phyloP scores from a whole-genome alignment of 2,888 invertebrate species.

The Acanthosepion lycidas region DNA sequence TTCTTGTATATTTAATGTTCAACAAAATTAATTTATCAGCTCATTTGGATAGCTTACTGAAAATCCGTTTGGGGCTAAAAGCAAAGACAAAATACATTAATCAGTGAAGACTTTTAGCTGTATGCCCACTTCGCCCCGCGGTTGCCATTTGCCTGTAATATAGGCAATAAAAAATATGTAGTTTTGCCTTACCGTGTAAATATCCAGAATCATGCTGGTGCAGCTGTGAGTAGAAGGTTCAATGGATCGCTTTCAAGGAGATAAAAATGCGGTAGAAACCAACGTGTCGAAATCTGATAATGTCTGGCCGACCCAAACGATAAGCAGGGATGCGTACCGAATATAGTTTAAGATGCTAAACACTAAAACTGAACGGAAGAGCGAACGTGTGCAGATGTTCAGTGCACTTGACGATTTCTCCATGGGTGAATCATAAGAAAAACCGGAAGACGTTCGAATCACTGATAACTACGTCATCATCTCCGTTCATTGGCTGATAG shows the following conservation, averaged over 20 bases:
- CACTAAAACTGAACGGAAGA: background rate
- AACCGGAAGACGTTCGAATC: constrained; percentile 5
- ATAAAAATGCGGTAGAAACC: background rate
- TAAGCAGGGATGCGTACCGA: background rate
- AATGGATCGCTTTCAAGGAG: background rate
- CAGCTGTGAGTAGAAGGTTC: background rate
- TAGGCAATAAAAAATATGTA: too few species aligned
- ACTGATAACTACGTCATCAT: background rate
- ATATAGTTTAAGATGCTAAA: background rate
- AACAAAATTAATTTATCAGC: too few species aligned
- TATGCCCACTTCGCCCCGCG: too few species aligned
- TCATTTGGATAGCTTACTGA: too few species aligned
- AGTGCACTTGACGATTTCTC: constrained; percentile 5
- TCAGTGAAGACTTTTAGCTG: too few species aligned
- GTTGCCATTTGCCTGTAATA: too few species aligned
- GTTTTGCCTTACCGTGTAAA: background rate
- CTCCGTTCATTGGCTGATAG: background rate
- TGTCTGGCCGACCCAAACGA: background rate
- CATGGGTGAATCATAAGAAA: background rate
- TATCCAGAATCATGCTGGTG: background rate
- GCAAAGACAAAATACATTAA: too few species aligned
- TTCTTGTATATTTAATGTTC: too few species aligned
- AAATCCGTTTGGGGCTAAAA: too few species aligned
- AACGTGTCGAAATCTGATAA: background rate
- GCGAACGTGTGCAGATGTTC: background rate